Evolutionary conservation across 2,113 vertebrate species (phyloP), one percentile per base, ranked within the genome.

Genomic region (Heterochromis multidens): DNA sequence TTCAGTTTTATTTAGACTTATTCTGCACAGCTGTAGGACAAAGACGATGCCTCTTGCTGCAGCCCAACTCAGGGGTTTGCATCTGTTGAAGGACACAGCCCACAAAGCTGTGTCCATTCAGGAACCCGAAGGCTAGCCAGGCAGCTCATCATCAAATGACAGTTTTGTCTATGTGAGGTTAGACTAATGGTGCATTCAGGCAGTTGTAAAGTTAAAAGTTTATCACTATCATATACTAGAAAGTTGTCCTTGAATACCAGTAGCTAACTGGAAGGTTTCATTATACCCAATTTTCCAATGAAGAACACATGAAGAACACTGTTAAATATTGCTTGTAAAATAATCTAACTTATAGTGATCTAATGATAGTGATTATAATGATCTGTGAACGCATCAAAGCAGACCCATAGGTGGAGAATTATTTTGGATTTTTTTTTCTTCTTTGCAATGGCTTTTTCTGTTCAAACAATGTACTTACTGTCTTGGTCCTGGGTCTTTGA

Each of bases 171-270:
- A 5, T 13, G 59, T 70, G 65, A 81, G 23, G 56, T 27, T 62
- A 82, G 60, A 62, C 33, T 62, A 70, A 87, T 82, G 63, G 62
- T 81, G 78, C 78, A 84, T 84, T 79, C 40, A 40, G 67, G 78
- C 5, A 1, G 2, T 57, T 35, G n/a, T 65, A 43, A 83, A 77
- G 67, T 46, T 43, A 65, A 35, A 76, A 59, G 84, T 56, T 60
- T 43, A 58, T 63, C 19, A 10, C 31, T 14, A 17, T 29, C 59
- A 7, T 17, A 31, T 59, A 67, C 19, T n/a, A 23, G 21, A 3
- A 23, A 49, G 19, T 84, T 87, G 46, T 16, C 7, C 54, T 57
- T 57, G 35, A 49, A 49, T 49, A 49, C 46, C 46, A 49, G 46
- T 5, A 49, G 46, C 14, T 17, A 49, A 16, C 14, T 49, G 46